Evolutionary conservation across 2,113 vertebrate genomes (phyloP), one percentile per base, ranked within the genome.

Genomic region (Plecotus auritus): DNA sequence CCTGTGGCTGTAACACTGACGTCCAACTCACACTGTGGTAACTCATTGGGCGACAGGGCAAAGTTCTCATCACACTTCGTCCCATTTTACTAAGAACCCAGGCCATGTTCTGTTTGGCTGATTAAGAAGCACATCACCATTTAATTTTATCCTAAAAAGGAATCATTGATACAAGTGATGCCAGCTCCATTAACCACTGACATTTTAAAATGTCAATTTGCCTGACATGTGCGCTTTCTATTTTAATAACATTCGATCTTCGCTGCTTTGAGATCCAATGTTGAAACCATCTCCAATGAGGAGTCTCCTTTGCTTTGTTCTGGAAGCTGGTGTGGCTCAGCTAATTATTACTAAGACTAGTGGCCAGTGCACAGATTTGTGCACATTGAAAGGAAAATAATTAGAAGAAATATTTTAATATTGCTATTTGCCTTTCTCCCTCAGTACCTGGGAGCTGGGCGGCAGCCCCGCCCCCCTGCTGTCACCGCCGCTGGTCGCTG

Each of bases 201-300:
- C 88, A 80, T 96, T 96, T 95, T 78, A 74, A 97, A 97, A 97
- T 92, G 72, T 45, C 96, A 85, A 26, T 85, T 77, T 77, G 45
- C 81, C 37, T 40, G 56, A 93, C 92, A 69, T 78, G 56, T 18
- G 49, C 73, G 59, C 54, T 72, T 90, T 90, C 94, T 90, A 91
- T 92, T 96, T 97, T 90, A 90, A 70, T 85, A 88, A 28, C 47
- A 74, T 67, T 93, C 1, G 5, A 90, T 83, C 96, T 85, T 70
- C 42, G 42, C 78, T 40, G 28, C 83, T 45, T 22, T 54, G 61
- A 54, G 56, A 88, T 81, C 76, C 86, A 80, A 87, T n/a, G 35
- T 86, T 73, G 86, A 78, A 94, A 45, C n/a, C 37, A 40, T 30
- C 47, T 67, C 35, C 54, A 20, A 51, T 23, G 66, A 32, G 13